These are phyloP conservation scores for Palythoa caribaeorum DNA, from an alignment of 92 coral and sea anemone species.

Conservation along the genomic window DNA sequence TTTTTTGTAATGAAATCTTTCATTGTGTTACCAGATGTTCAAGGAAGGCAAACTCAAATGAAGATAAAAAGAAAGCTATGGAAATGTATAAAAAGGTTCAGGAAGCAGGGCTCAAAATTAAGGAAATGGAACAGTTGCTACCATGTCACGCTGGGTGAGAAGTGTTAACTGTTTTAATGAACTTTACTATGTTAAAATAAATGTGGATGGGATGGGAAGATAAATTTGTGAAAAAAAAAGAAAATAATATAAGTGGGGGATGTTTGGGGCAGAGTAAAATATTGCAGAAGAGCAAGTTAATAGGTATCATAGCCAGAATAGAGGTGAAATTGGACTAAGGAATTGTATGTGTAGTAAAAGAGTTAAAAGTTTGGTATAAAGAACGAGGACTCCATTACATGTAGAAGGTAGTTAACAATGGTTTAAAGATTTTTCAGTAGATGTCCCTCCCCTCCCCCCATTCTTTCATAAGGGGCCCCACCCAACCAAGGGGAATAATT, in stretches of 20 bases:
- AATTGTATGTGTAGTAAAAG: too few species aligned
- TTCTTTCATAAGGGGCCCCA: too few species aligned
- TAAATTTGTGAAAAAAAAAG: neutral
- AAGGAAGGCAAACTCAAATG: slow-evolving; percentile 62
- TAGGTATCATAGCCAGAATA: too few species aligned
- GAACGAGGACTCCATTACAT: too few species aligned
- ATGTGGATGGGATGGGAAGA: neutral
- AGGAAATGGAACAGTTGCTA: slow-evolving; percentile 79
- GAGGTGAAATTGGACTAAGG: too few species aligned
- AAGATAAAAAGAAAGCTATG: slow-evolving; percentile 60
- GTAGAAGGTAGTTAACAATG: too few species aligned
- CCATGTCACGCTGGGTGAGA: slow-evolving; percentile 94
- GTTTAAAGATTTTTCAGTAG: too few species aligned
- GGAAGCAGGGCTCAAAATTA: slow-evolving; percentile 76
- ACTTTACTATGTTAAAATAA: neutral
- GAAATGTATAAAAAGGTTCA: slow-evolving; percentile 74
- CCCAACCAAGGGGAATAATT: too few species aligned
- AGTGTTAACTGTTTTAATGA: neutral
- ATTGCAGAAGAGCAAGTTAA: neutral
- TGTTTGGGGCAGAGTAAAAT: neutral
- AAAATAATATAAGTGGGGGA: neutral
- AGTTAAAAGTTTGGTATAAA: too few species aligned
- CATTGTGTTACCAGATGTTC: slow-evolving; percentile 54
- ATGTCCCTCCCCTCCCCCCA: too few species aligned
- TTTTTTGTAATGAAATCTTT: neutral